Conservation (phyloP, 2,113 vertebrate species). For the Pitta sordida region DNA sequence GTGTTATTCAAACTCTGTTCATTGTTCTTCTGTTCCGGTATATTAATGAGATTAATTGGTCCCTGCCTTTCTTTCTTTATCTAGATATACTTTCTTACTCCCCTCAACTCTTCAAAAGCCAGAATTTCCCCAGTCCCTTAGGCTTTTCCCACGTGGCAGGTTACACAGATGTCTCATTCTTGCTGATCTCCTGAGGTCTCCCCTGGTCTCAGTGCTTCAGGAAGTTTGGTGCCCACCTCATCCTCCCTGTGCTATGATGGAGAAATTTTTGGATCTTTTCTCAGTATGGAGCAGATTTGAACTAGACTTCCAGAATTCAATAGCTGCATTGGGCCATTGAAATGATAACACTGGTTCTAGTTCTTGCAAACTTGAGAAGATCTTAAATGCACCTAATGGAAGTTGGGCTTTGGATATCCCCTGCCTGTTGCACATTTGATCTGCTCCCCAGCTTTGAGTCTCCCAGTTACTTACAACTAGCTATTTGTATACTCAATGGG, state of each 20-base stretch:
- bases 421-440: not conserved
- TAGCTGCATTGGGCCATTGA: not conserved
- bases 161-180: not conserved
- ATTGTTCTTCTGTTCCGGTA: not conserved
- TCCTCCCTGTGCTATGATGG: not conserved
- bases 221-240: not conserved
- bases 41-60: not conserved
- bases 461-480: constrained; percentile 3
- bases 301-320: not conserved
- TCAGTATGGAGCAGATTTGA: not conserved
- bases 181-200: not conserved
- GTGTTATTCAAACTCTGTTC: not conserved
- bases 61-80: not conserved
- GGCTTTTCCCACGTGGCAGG: not conserved
- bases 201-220: not conserved
- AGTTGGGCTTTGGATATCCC: not conserved
- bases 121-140: not conserved
- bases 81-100: not conserved
- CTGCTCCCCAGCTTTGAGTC: not conserved
- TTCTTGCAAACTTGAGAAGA: not conserved
- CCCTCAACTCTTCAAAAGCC: not conserved
- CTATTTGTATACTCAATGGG: constrained; percentile 46
- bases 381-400: not conserved
- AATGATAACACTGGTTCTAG: not conserved
- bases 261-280: not conserved